Evolutionary conservation across 1,140 invertebrate species (phyloP), one percentile per base, ranked within the genome.

Genomic region (Drosophila aff.): DNA sequence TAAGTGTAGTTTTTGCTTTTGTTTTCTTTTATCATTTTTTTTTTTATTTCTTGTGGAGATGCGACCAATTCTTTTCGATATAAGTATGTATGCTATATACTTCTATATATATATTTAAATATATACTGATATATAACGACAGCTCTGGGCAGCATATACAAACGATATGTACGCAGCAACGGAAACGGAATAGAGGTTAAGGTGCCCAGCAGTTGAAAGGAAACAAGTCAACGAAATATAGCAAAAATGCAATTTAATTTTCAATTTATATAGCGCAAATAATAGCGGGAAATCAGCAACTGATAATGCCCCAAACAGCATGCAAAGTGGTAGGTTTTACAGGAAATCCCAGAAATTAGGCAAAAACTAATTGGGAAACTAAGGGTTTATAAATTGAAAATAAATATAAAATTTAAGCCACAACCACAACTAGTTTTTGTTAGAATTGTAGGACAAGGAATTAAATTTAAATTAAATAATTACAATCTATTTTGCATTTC

Each of bases 1-100:
- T 91, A 87, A 92, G 83, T 92, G 91, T 92, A 86, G 90, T 86
- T 91, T 91, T 89, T 74, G 59, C 76, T 91, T 83, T 77, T 77
- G 73, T 82, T 71, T 73, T 64, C 23, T 33, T 59, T 67, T 72
- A 52, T 13, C 36, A 63, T 73, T 52, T 64, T 21, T 26, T 43
- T 64, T 28, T 23, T 43, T 63, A 21, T 36, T 61, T 50, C 36
- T 33, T 50, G 33, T 66, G 62, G 72, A 67, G 64, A 78, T 77
- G 58, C 67, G 74, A 77, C 74, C 75, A 77, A 77, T 77, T 77
- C 75, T 77, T 78, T 77, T 77, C 75, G 75, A 77, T 77, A 77
- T 77, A 77, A 77, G 75, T 77, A 77, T 82, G 80, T 79, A 80
- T 66, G 65, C 68, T 75, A 76, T 87, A 81, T 78, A 81, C 67